Conservation (phyloP, 2,113 vertebrate genomes). For the Ctenomys sociabilis region DNA sequence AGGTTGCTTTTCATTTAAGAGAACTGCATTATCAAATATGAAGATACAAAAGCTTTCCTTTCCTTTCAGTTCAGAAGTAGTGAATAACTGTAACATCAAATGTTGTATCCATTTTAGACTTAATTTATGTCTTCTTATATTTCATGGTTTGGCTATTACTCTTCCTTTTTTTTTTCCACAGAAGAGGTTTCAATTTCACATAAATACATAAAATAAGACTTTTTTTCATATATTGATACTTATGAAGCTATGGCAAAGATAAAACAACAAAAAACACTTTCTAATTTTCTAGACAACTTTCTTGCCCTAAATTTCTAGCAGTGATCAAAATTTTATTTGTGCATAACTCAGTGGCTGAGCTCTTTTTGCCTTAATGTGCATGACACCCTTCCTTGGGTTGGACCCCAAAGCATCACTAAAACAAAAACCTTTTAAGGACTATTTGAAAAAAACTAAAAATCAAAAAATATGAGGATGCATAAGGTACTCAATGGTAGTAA, state of each 20-base stretch:
- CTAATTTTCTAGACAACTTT: conserved; percentile 8
- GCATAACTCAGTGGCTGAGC: not conserved
- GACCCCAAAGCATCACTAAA: not conserved
- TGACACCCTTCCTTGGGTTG: not conserved
- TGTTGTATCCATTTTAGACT: not conserved
- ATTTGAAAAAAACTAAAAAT: conserved; percentile 31
- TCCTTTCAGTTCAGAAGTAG: not conserved
- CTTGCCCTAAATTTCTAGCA: not conserved
- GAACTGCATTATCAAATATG: not conserved
- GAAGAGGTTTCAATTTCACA: not conserved
- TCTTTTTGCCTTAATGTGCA: not conserved
- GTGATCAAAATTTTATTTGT: not conserved
- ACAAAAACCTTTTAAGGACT: conserved; percentile 17
- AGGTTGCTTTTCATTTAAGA: not conserved
- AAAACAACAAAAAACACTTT: not conserved
- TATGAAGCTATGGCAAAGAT: not conserved
- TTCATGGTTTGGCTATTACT: not conserved
- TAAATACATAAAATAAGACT: not conserved
- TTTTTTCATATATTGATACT: not conserved
- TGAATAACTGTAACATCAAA: not conserved
- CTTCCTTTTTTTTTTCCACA: not conserved
- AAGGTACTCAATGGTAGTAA: not conserved
- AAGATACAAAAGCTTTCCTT: not conserved
- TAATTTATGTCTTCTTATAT: not conserved
- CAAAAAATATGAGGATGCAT: not conserved